Evolutionary conservation across 2,888 invertebrate species (phyloP), one percentile per base, ranked within the genome.

Genomic region (Trichopria drosophilae): DNA sequence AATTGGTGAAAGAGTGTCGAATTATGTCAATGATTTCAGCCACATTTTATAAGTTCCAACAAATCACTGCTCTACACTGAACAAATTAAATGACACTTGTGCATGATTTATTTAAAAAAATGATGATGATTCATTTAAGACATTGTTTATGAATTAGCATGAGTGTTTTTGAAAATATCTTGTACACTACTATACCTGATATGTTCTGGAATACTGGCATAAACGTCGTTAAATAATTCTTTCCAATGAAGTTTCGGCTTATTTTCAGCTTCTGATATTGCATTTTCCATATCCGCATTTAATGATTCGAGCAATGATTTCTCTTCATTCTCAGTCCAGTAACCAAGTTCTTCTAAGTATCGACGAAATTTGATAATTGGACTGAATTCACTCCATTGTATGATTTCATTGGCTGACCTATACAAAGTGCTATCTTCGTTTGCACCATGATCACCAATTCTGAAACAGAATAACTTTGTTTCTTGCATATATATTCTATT

Each of bases 341-440:
- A 82, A 3, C 85, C 87, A 69, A 86, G 83, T 18, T 79, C 80
- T 59, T 87, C 81, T 78, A 99, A 82, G 75, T 93, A 96, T 34
- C 83, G 79, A 54, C 87, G 84, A 19, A 98, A 82, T 64, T 93
- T 88, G 1, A 81, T 77, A 46, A 95, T 86, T 0, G 99, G 98
- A 69, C 88, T 87, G 65, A 90, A 87, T 34, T 84, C 83, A 53
- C 86, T 85, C 96, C 98, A 98, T 60, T 84, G 78, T 55, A 86
- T 78, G 39, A 93, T 88, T 78, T 97, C 96, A 51, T 89, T 86
- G 1, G 81, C 74, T 0, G 90, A 81, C 62, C 99, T 81, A 73
- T 99, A 99, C 0, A 93, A 94, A 7, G 88, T 89, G 76, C 97
- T 97, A 75, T 99, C 99, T 68, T 99, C 99, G 0, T 97, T 98